Conservation (phyloP, 2,113 vertebrate species). For the Sander vitreus region DNA sequence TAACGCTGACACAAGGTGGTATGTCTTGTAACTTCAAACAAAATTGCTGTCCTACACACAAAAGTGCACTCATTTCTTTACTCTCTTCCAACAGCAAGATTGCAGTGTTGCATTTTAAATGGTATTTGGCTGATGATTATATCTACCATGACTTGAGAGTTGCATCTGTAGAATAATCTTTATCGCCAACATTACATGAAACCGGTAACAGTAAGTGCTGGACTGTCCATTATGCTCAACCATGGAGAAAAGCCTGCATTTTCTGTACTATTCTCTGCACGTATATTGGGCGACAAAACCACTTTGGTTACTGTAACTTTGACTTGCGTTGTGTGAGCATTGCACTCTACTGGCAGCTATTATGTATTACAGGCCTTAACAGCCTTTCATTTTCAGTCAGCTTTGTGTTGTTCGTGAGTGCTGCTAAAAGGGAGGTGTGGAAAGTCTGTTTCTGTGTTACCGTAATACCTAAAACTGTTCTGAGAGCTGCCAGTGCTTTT, state of each 20-base stretch:
- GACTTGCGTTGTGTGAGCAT: conserved; percentile 54
- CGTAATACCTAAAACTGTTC: background rate
- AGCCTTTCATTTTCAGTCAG: conserved; percentile 1
- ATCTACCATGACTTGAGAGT: background rate
- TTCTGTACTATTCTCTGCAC: background rate
- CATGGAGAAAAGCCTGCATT: background rate
- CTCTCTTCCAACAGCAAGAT: conserved; percentile 9
- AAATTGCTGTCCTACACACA: conserved; percentile 6
- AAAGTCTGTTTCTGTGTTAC: conserved; percentile 15
- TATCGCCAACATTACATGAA: background rate
- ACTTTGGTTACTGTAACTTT: conserved; percentile 1
- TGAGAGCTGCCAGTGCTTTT: background rate
- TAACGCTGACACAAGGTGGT: conserved; percentile 24
- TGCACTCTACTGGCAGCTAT: conserved; percentile 78
- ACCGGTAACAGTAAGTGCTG: background rate
- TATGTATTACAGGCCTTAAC: conserved; percentile 50
- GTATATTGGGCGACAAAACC: background rate
- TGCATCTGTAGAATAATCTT: conserved; percentile 3
- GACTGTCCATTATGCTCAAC: background rate
- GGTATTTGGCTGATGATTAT: background rate
- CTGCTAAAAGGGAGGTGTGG: background rate
- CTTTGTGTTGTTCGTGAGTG: background rate
- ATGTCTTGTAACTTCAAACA: background rate
- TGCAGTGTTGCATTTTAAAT: conserved; percentile 9
- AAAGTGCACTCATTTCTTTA: conserved; percentile 1